Evolutionary conservation across 1,140 invertebrate species (phyloP).

Genomic region (Zaprionus kolodkinae): DNA sequence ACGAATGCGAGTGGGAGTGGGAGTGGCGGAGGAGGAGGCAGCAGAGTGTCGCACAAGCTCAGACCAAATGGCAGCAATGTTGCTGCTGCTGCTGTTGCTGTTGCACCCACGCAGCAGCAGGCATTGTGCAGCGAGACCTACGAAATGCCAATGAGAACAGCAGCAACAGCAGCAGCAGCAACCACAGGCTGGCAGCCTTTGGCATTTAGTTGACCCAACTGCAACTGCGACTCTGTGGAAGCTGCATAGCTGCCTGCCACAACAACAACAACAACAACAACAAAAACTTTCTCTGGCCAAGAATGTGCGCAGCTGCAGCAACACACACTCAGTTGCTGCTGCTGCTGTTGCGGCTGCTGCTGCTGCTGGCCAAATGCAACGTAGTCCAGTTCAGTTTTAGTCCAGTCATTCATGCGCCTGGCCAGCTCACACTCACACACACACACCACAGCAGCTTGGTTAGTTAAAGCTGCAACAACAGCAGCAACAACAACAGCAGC

Average conservation of each 20-base stretch:
- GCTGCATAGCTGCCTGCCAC: slow-evolving; percentile 57
- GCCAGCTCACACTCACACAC: slow-evolving; percentile 40
- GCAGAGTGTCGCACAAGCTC: slow-evolving; percentile 25
- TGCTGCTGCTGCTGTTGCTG: slow-evolving; percentile 16
- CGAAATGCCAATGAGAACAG: slow-evolving; percentile 41
- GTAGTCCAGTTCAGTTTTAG: slow-evolving; percentile 70
- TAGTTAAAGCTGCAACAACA: slow-evolving; percentile 40
- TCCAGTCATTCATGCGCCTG: slow-evolving; percentile 72
- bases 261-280: slow-evolving; percentile 58
- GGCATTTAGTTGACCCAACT: slow-evolving; percentile 68
- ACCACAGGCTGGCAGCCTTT: slow-evolving; percentile 53
- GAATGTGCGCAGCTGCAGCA: slow-evolving; percentile 78
- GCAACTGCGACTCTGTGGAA: slow-evolving; percentile 20
- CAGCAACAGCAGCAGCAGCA: slow-evolving; percentile 19
- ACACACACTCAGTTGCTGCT: slow-evolving; percentile 39
- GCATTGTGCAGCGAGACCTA: slow-evolving; percentile 25
- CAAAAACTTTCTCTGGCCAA: slow-evolving; percentile 79
- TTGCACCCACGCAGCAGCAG: slow-evolving; percentile 47
- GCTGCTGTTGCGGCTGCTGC: slow-evolving; percentile 35
- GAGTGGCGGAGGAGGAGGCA: neutral
- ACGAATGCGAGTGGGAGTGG: neutral
- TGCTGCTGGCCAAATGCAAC: slow-evolving; percentile 54
- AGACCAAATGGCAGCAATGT: slow-evolving; percentile 19
- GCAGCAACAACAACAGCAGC: neutral
- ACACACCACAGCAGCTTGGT: slow-evolving; percentile 33